phyloP scores from a whole-genome alignment of 2,113 vertebrate species.

The Limnothrissa miodon region DNA sequence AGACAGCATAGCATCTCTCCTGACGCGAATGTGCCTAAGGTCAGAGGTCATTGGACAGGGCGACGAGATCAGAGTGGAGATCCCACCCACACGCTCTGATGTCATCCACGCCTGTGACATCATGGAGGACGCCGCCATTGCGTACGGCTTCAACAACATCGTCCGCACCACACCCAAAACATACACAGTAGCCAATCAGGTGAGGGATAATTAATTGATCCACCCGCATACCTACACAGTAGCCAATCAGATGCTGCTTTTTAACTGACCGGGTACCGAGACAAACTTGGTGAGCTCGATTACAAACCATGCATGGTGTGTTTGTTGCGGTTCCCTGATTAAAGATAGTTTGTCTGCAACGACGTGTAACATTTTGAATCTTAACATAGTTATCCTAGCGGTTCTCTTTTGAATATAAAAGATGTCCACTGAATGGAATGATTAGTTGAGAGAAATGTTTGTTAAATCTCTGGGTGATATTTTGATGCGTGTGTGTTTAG shows the following conservation, averaged over 20 bases:
- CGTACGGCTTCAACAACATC: slow-evolving; percentile 99
- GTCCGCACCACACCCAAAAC: slow-evolving; percentile 84
- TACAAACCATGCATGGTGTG: too few relatives aligned
- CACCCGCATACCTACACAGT: background rate
- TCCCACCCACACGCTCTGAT: slow-evolving; percentile 93
- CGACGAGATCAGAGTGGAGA: slow-evolving; percentile 85
- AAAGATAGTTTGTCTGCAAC: too few relatives aligned
- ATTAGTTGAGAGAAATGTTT: too few relatives aligned
- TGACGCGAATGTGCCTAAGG: slow-evolving; percentile 93
- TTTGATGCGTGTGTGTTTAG: slow-evolving; percentile 63
- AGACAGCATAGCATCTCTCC: slow-evolving; percentile 83
- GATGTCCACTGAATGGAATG: too few relatives aligned
- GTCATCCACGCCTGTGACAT: slow-evolving; percentile 97
- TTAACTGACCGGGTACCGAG: too few relatives aligned
- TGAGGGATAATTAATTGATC: slow-evolving; percentile 52
- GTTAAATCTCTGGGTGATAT: too few relatives aligned
- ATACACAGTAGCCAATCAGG: slow-evolving; percentile 97
- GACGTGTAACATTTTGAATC: too few relatives aligned
- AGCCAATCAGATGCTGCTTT: background rate
- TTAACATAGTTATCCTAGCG: too few relatives aligned
- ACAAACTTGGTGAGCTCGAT: too few relatives aligned
- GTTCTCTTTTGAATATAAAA: too few relatives aligned
- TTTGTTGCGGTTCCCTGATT: too few relatives aligned
- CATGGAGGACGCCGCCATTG: slow-evolving; percentile 94
- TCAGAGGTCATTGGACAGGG: slow-evolving; percentile 78